Evolutionary conservation across 2,113 vertebrate species (phyloP), one percentile per base, ranked within the genome.

Genomic region (Cephalopholis sonnerati): DNA sequence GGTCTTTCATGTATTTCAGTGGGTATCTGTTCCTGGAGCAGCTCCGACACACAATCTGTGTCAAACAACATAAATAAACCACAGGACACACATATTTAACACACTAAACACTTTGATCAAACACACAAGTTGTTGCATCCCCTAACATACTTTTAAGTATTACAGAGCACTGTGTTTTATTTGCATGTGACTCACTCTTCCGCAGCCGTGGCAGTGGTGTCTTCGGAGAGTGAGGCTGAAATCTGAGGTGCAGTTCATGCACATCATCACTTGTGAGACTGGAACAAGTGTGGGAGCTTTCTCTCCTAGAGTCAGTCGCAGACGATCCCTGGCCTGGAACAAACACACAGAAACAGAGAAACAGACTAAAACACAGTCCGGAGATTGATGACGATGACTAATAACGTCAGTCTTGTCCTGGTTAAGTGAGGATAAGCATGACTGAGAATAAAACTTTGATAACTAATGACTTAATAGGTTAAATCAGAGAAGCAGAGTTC

Each of bases 191-290:
- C 95, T 95, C 92, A 99, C 98, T 96, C 99, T 98, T 71, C 98
- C 98, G 0, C 98, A 99, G 64, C 98, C 96, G 0, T 98, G 96
- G 88, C 98, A 99, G 90, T 99, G 98, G 74, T 99, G 98, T 36
- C 97, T 93, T 51, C 98, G 95, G 79, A 98, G 91, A 0, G 97
- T 98, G 70, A 99, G 96, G 64, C 97, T 97, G 82, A 99, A 99
- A 83, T 99, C 98, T 13, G 97, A 96, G 44, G 97, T 96, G 24
- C 98, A 99, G 94, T 97, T 99, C 98, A 99, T 99, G 89, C 98
- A 99, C 97, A 99, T 98, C 96, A 97, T 96, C 66, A 96, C 97
- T 0, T 99, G 97, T 1, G 98, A 97, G 84, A 98, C 96, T 0
- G 98, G 97, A 87, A 98, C 97, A 77, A 98, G 92, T 0, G 96